Percentiles rank a stretch among this genome's conserved stretches.
These are phyloP conservation scores for Ictidomys tridecemlineatus DNA, from an alignment of 2,113 vertebrate genomes.

Conservation along the genomic window DNA sequence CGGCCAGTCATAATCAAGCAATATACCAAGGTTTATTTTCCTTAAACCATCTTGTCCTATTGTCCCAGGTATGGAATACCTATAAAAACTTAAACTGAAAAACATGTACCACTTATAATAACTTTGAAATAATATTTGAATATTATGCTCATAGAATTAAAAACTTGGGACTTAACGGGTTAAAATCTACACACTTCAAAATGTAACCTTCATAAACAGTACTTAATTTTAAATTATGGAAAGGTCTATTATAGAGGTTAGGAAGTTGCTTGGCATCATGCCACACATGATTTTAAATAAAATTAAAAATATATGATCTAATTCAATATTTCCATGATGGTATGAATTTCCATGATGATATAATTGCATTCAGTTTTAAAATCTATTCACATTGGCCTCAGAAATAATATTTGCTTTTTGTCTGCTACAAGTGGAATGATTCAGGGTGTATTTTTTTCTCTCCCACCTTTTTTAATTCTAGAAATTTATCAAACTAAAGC, in stretches of 20 bases:
- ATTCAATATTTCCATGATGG: not conserved
- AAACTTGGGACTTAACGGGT: too few relatives aligned
- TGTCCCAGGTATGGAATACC: too few relatives aligned
- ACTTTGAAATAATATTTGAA: too few relatives aligned
- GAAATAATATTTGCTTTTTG: not conserved
- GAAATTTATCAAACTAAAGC: too few relatives aligned
- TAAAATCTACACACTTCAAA: slow-evolving; percentile 63
- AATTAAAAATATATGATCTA: slow-evolving; percentile 1
- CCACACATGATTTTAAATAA: slow-evolving; percentile 24
- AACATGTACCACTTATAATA: too few relatives aligned
- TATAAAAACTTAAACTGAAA: too few relatives aligned
- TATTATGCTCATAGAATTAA: too few relatives aligned
- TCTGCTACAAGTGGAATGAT: too few relatives aligned
- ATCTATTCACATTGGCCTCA: not conserved
- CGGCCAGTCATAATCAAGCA: not conserved
- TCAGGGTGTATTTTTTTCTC: too few relatives aligned
- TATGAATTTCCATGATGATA: not conserved
- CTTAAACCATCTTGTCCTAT: not conserved
- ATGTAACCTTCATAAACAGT: slow-evolving; percentile 58
- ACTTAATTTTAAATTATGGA: slow-evolving; percentile 32
- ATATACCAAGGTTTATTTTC: not conserved
- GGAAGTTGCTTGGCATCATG: not conserved
- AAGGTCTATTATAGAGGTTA: slow-evolving; percentile 78
- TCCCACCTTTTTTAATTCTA: too few relatives aligned
- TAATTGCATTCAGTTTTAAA: not conserved